These are phyloP conservation scores for Neotoxoptera formosana DNA, from an alignment of 1,140 invertebrate species.

Conservation along the genomic window DNA sequence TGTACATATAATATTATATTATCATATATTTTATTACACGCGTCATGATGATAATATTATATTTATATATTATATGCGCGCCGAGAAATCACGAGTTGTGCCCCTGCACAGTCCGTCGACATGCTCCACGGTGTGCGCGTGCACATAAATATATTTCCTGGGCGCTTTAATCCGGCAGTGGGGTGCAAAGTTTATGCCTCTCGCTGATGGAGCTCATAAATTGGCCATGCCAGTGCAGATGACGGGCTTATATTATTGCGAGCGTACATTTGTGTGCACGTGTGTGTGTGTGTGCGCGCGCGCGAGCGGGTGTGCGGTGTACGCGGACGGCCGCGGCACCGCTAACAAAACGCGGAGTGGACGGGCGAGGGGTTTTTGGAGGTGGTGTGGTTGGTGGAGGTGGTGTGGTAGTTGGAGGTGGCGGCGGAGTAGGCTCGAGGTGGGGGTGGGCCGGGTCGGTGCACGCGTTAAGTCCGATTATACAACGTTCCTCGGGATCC, in stretches of 20 bases:
- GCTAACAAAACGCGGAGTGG: background rate
- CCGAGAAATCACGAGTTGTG: background rate
- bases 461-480: slow-evolving; percentile 34
- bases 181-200: slow-evolving; percentile 39
- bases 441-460: background rate
- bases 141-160: background rate
- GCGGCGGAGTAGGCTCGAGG: background rate
- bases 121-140: background rate
- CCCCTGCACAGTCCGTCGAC: background rate
- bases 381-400: background rate
- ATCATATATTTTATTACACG: background rate
- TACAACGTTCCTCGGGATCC: slow-evolving; percentile 13
- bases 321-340: background rate
- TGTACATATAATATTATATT: background rate
- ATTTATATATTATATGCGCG: background rate
- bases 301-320: background rate
- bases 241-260: slow-evolving; percentile 31
- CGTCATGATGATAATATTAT: background rate
- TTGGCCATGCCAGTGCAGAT: slow-evolving; percentile 37
- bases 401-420: too few relatives aligned
- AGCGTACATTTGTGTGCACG: background rate
- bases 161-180: background rate
- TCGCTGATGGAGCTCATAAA: slow-evolving; percentile 48
- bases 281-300: background rate
- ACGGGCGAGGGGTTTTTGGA: background rate